Conservation (phyloP, 2,888 invertebrate genomes). For the Eupithecia exiguata region DNA sequence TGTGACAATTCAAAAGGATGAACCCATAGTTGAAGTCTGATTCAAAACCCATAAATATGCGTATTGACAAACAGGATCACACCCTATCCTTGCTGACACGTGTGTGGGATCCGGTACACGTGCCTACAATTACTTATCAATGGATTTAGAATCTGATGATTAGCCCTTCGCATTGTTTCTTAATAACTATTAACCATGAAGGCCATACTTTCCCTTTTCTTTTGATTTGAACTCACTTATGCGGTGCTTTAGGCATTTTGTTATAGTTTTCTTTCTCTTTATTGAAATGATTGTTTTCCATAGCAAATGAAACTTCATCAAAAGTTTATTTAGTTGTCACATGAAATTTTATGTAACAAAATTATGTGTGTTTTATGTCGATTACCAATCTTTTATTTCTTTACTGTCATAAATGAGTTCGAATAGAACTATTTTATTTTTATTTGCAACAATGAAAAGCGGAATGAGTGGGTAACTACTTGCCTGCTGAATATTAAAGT, state of each 20-base stretch:
- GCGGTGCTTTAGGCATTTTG: neutral
- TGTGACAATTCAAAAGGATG: neutral
- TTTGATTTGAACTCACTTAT: neutral
- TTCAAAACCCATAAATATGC: conserved; percentile 22
- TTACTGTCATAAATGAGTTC: conserved; percentile 31
- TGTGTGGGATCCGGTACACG: conserved; percentile 60
- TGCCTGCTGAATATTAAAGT: neutral
- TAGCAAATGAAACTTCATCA: conserved; percentile 12
- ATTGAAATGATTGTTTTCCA: conserved; percentile 2
- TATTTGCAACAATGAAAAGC: conserved; percentile 16
- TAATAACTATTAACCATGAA: neutral
- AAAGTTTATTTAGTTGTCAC: conserved; percentile 21
- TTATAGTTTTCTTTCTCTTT: neutral
- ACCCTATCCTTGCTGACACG: conserved; percentile 53
- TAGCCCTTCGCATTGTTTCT: neutral
- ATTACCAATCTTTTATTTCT: conserved; percentile 37
- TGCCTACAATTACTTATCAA: conserved; percentile 70
- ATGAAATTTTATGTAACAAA: conserved; percentile 35
- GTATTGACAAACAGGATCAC: conserved; percentile 33
- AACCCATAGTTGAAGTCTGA: neutral
- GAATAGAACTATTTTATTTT: conserved; percentile 23
- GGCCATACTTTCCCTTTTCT: neutral
- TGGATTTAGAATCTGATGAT: conserved; percentile 41
- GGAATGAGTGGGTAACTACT: neutral
- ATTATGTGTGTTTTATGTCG: conserved; percentile 34